A percentile compares a stretch with the other conserved stretches of the same genome.
Conservation (phyloP, 2,797 vertebrate species). For the Amniataba percoides region DNA sequence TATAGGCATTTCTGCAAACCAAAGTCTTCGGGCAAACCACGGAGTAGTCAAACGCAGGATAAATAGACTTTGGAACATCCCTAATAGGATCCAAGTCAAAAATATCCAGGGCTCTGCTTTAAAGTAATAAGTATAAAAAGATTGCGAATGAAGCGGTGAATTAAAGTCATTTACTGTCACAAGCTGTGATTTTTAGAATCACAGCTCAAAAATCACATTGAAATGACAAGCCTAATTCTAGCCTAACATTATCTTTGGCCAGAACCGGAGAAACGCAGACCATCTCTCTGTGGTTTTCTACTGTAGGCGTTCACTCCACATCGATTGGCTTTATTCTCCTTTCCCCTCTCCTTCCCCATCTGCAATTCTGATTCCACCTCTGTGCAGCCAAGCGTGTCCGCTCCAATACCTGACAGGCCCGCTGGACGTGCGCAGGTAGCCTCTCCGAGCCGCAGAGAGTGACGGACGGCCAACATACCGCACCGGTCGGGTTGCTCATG, state of each 20-base stretch:
- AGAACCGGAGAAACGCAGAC: constrained; percentile 41
- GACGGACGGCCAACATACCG: constrained; percentile 75
- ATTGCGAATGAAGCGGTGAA: constrained; percentile 17
- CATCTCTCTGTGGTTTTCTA: constrained; percentile 53
- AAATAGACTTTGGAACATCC: constrained; percentile 16
- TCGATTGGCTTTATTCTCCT: constrained; percentile 59
- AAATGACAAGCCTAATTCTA: constrained; percentile 57
- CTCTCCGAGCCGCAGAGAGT: constrained; percentile 68
- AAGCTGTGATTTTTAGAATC: constrained; percentile 40
- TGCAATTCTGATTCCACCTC: constrained; percentile 83
- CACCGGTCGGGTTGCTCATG: constrained; percentile 79
- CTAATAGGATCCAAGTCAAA: constrained; percentile 28
- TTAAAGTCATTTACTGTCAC: constrained; percentile 48
- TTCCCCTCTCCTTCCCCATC: constrained; percentile 65
- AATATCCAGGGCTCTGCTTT: constrained; percentile 22
- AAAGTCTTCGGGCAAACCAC: constrained; percentile 45
- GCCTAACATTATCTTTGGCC: constrained; percentile 55
- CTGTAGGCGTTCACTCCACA: constrained; percentile 48
- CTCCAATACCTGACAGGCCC: constrained; percentile 82
- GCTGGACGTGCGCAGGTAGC: constrained; percentile 78
- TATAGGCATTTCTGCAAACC: constrained; percentile 20
- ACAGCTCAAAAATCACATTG: constrained; percentile 41
- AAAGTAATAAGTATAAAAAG: constrained; percentile 5
- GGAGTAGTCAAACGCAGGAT: constrained; percentile 11
- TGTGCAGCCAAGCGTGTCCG: constrained; percentile 79